phyloP scores from a whole-genome alignment of 2,888 invertebrate species.

The Epinotia bilunana region DNA sequence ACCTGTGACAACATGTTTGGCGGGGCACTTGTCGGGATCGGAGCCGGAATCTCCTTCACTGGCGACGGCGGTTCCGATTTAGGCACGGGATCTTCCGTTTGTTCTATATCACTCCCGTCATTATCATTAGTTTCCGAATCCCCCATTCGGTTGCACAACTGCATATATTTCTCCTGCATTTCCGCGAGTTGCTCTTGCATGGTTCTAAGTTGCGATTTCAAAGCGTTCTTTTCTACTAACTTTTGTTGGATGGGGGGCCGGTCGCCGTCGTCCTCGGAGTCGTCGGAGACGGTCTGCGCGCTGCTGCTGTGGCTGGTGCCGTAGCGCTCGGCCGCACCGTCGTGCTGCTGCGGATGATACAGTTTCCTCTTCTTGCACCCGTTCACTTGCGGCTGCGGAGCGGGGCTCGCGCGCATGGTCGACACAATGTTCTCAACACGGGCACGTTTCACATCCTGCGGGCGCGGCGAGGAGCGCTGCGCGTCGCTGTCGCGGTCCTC shows the following conservation, averaged over 20 bases:
- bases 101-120: constrained; percentile 90
- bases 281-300: constrained; percentile 84
- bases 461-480: constrained; percentile 83
- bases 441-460: constrained; percentile 94
- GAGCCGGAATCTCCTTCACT: constrained; percentile 80
- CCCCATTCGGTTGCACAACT: constrained; percentile 93
- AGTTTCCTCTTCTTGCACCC: constrained; percentile 98
- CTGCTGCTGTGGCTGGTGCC: constrained; percentile 79
- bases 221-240: constrained; percentile 93
- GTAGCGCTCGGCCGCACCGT: constrained; percentile 87
- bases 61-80: constrained; percentile 85
- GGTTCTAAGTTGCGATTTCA: constrained; percentile 93
- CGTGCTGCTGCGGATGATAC: constrained; percentile 97
- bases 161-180: constrained; percentile 96
- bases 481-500: constrained; percentile 86
- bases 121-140: constrained; percentile 90
- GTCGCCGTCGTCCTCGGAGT: constrained; percentile 91
- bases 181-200: constrained; percentile 95
- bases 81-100: constrained; percentile 78
- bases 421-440: constrained; percentile 98
- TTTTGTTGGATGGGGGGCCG: constrained; percentile 92
- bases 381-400: constrained; percentile 91
- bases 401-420: constrained; percentile 95
- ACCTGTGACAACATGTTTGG: constrained; percentile 86
- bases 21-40: constrained; percentile 71